Evolutionary conservation across 2,797 vertebrate genomes (phyloP).

Genomic region (Enteromius afrohamiltoni): DNA sequence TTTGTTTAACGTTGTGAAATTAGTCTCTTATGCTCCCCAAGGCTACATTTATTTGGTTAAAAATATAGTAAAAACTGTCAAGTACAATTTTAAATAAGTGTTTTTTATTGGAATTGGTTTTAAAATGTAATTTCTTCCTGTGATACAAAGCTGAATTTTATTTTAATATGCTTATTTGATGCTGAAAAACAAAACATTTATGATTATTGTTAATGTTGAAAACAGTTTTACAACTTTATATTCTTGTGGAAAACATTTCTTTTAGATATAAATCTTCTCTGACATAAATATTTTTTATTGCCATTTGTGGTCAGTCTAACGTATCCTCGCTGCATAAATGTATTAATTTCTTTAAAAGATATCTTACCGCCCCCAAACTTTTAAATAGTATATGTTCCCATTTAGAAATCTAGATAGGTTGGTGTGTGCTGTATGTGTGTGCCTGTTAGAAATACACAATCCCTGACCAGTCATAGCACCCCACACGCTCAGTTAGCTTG

Average conservation of each 20-base stretch:
- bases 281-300: neutral
- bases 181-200: neutral
- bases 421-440: slow-evolving; percentile 11
- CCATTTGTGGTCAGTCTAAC: neutral
- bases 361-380: neutral
- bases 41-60: neutral
- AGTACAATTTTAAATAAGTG: neutral
- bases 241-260: neutral
- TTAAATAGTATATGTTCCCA: neutral
- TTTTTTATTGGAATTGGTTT: neutral
- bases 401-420: neutral
- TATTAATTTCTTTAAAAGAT: neutral
- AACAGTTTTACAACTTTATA: neutral
- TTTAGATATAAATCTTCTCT: neutral
- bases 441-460: slow-evolving; percentile 26
- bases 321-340: neutral
- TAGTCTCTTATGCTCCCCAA: neutral
- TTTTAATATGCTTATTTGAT: neutral
- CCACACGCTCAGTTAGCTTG: slow-evolving; percentile 44
- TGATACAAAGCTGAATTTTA: neutral
- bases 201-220: neutral
- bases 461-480: slow-evolving; percentile 52
- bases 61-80: neutral
- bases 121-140: neutral
- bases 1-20: neutral